These are phyloP conservation scores for Drosophila pseudotakahashii DNA, from an alignment of 2,888 invertebrate genomes.

Conservation along the genomic window DNA sequence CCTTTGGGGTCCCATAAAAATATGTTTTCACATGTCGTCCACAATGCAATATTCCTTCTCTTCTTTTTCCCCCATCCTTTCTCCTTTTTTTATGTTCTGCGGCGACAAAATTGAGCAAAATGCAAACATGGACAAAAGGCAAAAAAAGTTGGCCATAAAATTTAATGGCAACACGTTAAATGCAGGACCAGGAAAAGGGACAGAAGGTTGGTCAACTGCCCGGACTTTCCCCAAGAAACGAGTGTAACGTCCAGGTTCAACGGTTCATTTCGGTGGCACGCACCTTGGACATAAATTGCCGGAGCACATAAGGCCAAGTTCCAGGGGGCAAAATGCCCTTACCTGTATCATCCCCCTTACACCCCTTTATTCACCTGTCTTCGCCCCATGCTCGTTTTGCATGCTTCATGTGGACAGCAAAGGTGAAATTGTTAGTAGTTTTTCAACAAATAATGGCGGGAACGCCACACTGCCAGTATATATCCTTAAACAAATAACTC, in stretches of 20 bases:
- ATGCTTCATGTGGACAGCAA: constrained; percentile 7
- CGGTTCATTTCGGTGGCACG: constrained; percentile 72
- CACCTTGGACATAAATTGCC: constrained; percentile 75
- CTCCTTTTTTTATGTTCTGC: constrained; percentile 39
- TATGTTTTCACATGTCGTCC: constrained; percentile 62
- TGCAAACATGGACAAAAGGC: constrained; percentile 45
- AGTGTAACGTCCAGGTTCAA: constrained; percentile 27
- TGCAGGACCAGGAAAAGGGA: constrained; percentile 25
- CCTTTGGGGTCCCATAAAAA: constrained; percentile 76
- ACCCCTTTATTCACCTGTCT: constrained; percentile 23
- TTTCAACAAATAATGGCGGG: background rate
- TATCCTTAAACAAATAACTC: too few species aligned
- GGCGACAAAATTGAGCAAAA: constrained; percentile 53
- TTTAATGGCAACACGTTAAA: constrained; percentile 76
- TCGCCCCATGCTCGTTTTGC: constrained; percentile 33
- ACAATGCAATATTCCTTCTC: constrained; percentile 40
- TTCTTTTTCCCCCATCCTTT: constrained; percentile 5
- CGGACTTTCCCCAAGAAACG: constrained; percentile 26
- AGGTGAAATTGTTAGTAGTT: background rate
- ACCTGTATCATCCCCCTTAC: constrained; percentile 9
- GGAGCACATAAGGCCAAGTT: constrained; percentile 40
- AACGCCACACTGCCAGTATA: too few species aligned
- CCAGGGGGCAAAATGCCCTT: constrained; percentile 19
- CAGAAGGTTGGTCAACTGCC: constrained; percentile 26
- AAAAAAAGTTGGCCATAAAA: constrained; percentile 64